Base-by-base conservation (phyloP, 2,888 invertebrate genomes). In the Merodon equestris region DNA sequence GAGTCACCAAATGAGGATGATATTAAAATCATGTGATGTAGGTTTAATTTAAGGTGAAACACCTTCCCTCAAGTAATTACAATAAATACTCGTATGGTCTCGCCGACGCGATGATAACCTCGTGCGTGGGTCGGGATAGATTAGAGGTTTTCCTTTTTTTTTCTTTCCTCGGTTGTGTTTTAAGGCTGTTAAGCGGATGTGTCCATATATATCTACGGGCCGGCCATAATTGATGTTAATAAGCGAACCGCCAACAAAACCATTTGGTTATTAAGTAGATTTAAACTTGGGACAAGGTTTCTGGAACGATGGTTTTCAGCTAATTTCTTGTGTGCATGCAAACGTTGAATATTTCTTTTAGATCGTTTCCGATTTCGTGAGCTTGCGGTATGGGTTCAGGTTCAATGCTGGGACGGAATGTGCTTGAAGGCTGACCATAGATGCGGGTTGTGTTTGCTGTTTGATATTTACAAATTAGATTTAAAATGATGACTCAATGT, bases 11-110 rank as follows among this genome's bases (percentile, higher is more conserved):
- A 73, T 63, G 73, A 63, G 77, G 77, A 77, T 77, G 72, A 63
- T 63, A 42, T 61, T 56, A 45, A 51, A 19, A 34, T 4, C 17
- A 50, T 45, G 18, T 19, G 53, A 57, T 73, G 77, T 77, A 63
- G 77, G 77, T 58, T 77, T 53, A 48, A 44, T 27, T 77, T 77
- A 77, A 77, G 77, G 77, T 53, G 77, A 77, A 73, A 54, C 61
- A 48, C 47, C 67, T 63, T 57, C 45, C 45, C 42, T n/a, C 56
- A 17, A 53, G 19, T 13, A 71, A 71, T 53, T 60, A 56, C 60
- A 61, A 74, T 45, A 27, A 27, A 27, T 68, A 51, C 40, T 40
- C 10, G 38, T 61, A 44, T 44, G 48, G 48, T 67, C 60, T n/a
- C 48, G 54, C 27, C 47, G 38, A 9, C 15, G 36, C 17, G 42